phyloP scores from a whole-genome alignment of 1,140 invertebrate species.

The Drosophila oshimai region DNA sequence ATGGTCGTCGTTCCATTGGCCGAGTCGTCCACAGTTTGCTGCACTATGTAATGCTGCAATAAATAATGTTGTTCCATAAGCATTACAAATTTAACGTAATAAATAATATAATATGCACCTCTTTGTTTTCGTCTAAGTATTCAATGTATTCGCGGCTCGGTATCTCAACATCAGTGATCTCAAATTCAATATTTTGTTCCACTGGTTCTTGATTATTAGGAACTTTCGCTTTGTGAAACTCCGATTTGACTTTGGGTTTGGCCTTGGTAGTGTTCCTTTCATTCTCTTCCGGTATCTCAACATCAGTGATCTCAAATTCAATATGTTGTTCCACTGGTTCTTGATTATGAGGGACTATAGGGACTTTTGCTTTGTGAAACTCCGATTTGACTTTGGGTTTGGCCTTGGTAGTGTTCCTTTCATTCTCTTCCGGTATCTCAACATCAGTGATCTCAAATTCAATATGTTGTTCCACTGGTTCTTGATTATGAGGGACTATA shows the following conservation, averaged over 20 bases:
- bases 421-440: too few relatives aligned
- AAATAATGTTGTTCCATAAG: not conserved
- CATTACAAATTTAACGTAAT: not conserved
- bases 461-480: not conserved
- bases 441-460: conserved; percentile 8
- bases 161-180: not conserved
- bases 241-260: not conserved
- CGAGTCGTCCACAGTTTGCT: conserved; percentile 1
- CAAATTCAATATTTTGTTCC: conserved; percentile 7
- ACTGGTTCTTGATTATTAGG: not conserved
- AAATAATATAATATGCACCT: not conserved
- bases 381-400: not conserved
- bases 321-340: not conserved
- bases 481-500: too few relatives aligned
- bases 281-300: not conserved
- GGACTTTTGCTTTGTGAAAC: not conserved
- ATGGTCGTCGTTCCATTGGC: not conserved
- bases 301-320: conserved; percentile 8
- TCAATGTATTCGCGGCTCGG: not conserved
- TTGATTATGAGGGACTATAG: too few relatives aligned
- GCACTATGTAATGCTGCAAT: conserved; percentile 3
- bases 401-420: too few relatives aligned
- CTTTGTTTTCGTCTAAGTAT: conserved; percentile 15
- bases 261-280: too few relatives aligned
- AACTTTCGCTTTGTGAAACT: not conserved